phyloP scores from a whole-genome alignment of 2,888 invertebrate genomes.

The Euproctis similis region DNA sequence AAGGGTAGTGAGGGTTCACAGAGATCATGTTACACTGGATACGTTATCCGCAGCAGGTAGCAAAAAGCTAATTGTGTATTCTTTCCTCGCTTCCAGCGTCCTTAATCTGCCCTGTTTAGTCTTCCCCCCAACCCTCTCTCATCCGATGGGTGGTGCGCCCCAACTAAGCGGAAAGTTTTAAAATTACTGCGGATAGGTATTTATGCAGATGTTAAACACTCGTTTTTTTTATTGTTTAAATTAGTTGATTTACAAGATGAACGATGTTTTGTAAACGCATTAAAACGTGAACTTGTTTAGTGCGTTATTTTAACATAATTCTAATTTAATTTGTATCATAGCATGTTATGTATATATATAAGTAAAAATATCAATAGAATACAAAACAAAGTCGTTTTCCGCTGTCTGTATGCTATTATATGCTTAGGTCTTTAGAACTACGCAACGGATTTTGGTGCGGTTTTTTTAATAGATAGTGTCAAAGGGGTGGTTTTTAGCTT shows the following conservation, averaged over 20 bases:
- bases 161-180: constrained; percentile 71
- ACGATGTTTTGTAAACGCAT: too few relatives aligned
- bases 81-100: constrained; percentile 70
- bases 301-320: too few relatives aligned
- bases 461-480: too few relatives aligned
- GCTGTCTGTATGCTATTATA: too few relatives aligned
- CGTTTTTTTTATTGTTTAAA: constrained; percentile 45
- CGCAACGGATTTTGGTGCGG: too few relatives aligned
- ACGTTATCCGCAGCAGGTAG: constrained; percentile 70
- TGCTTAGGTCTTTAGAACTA: too few relatives aligned
- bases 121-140: constrained; percentile 41
- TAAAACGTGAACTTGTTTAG: too few relatives aligned
- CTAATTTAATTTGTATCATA: too few relatives aligned
- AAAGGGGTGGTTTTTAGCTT: too few relatives aligned
- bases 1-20: constrained; percentile 29
- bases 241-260: constrained; percentile 40
- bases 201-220: constrained; percentile 53
- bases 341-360: too few relatives aligned
- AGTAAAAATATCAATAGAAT: too few relatives aligned
- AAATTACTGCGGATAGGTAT: constrained; percentile 45
- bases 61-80: constrained; percentile 74
- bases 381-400: too few relatives aligned
- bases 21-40: constrained; percentile 49
- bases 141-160: constrained; percentile 42
- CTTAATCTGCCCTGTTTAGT: constrained; percentile 66